A percentile compares a stretch with the other conserved stretches of the same genome.
Evolutionary conservation across 2,797 vertebrate genomes (phyloP).

Genomic region (Tragelaphus oryx): DNA sequence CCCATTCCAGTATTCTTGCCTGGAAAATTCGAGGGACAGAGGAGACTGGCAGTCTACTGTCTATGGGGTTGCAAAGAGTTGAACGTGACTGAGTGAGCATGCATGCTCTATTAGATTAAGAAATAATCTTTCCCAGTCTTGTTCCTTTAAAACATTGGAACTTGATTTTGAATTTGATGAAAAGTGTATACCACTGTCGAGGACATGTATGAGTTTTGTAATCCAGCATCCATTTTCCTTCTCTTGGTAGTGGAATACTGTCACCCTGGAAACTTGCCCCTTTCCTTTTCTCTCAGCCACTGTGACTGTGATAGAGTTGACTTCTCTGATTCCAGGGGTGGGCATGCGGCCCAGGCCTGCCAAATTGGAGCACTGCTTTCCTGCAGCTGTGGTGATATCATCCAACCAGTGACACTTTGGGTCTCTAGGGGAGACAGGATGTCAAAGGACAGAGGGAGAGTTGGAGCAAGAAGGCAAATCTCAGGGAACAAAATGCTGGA

Average conservation of each 20-base stretch:
- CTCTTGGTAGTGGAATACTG: background rate
- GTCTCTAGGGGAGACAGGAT: background rate
- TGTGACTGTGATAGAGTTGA: background rate
- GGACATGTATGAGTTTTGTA: background rate
- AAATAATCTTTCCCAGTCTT: background rate
- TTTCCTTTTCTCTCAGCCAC: background rate
- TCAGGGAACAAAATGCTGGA: background rate
- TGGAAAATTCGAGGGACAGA: background rate
- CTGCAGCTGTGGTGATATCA: background rate
- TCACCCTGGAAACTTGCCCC: background rate
- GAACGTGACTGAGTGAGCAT: background rate
- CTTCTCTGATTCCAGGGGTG: background rate
- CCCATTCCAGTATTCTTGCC: background rate
- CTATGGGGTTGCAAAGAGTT: background rate
- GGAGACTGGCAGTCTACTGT: fast-evolving
- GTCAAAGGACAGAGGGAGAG: background rate
- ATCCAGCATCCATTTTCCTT: background rate
- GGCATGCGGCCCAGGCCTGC: background rate
- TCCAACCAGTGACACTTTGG: background rate
- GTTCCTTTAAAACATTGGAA: background rate
- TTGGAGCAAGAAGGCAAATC: background rate
- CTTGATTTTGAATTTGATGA: background rate
- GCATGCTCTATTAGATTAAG: background rate
- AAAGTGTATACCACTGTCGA: background rate
- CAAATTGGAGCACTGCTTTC: background rate